These are phyloP conservation scores for Lampris megalopsis DNA, from an alignment of 2,113 vertebrate genomes.

Conservation along the genomic window DNA sequence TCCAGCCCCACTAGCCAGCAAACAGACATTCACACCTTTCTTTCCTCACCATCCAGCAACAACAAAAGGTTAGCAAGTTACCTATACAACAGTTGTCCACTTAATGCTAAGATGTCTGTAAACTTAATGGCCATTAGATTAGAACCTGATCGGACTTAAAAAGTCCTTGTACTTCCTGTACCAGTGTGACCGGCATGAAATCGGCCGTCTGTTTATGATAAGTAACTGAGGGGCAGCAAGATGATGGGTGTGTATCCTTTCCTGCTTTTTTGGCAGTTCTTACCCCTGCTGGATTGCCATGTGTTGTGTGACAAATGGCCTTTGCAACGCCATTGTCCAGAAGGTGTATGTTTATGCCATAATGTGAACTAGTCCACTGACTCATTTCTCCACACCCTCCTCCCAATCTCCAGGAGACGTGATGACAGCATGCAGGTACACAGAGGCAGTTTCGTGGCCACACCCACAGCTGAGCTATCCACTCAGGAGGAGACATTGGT, in stretches of 20 bases:
- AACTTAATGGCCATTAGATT: too few species aligned
- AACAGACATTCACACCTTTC: conserved; percentile 88
- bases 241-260: neutral
- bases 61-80: conserved; percentile 86
- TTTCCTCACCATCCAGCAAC: conserved; percentile 91
- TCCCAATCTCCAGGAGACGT: conserved; percentile 82
- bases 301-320: neutral
- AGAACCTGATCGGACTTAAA: too few species aligned
- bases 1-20: conserved; percentile 74
- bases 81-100: neutral
- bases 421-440: conserved; percentile 88
- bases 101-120: too few species aligned
- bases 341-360: conserved; percentile 57
- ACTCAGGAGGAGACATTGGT: conserved; percentile 93
- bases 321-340: conserved; percentile 21
- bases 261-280: conserved; percentile 41
- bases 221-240: neutral
- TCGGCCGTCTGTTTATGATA: neutral
- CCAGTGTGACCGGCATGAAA: too few species aligned
- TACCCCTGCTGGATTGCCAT: neutral
- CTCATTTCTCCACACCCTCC: conserved; percentile 38
- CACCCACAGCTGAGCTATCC: conserved; percentile 93
- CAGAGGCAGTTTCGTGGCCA: conserved; percentile 91
- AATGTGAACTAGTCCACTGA: conserved; percentile 40
- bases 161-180: too few species aligned